phyloP scores from a whole-genome alignment of 1,140 invertebrate genomes.

The Dendroctonus ponderosae region DNA sequence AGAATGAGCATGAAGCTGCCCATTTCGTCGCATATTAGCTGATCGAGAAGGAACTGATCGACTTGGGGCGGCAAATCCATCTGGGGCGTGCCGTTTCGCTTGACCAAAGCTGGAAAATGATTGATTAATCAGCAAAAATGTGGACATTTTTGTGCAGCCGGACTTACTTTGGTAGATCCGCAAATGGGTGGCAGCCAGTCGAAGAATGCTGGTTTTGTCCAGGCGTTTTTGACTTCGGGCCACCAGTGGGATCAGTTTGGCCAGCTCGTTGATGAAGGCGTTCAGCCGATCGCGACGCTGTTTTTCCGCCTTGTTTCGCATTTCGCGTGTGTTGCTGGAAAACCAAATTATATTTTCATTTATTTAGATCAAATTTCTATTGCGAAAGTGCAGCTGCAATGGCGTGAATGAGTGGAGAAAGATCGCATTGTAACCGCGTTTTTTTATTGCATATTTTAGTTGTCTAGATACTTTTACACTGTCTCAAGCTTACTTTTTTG shows the following conservation, averaged over 20 bases:
- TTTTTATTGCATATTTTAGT: too few species aligned
- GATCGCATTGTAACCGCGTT: too few species aligned
- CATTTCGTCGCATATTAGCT: slow-evolving; percentile 52
- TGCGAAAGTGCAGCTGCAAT: too few species aligned
- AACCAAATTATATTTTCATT: slow-evolving; percentile 34
- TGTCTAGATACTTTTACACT: too few species aligned
- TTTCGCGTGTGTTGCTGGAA: slow-evolving; percentile 71
- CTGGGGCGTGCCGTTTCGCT: slow-evolving; percentile 15
- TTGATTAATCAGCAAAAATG: background rate
- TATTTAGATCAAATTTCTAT: too few species aligned
- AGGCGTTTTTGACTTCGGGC: slow-evolving; percentile 74
- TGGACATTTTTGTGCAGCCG: background rate
- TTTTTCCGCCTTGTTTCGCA: slow-evolving; percentile 84
- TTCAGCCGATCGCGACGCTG: slow-evolving; percentile 86
- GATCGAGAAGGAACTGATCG: slow-evolving; percentile 45
- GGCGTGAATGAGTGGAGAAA: too few species aligned
- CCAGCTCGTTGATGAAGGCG: slow-evolving; percentile 78
- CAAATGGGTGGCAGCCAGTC: slow-evolving; percentile 77
- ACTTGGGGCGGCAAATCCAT: slow-evolving; percentile 45
- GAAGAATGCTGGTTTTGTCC: slow-evolving; percentile 86
- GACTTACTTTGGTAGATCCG: slow-evolving; percentile 63
- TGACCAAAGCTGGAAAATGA: background rate
- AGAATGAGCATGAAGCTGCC: slow-evolving; percentile 76
- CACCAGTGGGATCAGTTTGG: slow-evolving; percentile 78
- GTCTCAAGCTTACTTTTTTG: too few species aligned